Conservation (phyloP, 2,888 invertebrate species). For the Beris chalybata region DNA sequence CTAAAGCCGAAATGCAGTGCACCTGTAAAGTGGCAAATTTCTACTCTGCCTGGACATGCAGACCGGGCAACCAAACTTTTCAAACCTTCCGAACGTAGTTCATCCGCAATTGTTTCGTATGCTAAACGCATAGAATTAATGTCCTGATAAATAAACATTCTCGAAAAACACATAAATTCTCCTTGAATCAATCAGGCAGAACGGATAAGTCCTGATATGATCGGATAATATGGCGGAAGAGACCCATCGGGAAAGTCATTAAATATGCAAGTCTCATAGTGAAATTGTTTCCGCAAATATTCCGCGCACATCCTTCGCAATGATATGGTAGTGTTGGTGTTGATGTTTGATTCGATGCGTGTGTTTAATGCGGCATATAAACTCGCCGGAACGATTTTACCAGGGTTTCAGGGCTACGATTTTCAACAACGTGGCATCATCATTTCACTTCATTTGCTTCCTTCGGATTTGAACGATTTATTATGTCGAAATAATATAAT, state of each 20-base stretch:
- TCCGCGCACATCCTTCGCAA: conserved; percentile 7
- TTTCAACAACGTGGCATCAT: conserved; percentile 20
- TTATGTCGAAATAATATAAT: conserved; percentile 27
- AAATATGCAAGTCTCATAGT: conserved; percentile 19
- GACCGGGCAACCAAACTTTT: too few relatives aligned
- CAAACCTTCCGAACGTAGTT: too few relatives aligned
- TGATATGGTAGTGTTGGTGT: conserved; percentile 10
- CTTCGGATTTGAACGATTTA: conserved; percentile 10
- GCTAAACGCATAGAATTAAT: conserved; percentile 13
- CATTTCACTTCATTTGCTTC: conserved; percentile 15
- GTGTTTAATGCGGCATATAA: not conserved
- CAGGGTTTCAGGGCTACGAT: not conserved
- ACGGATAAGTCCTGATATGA: not conserved
- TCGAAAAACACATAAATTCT: not conserved
- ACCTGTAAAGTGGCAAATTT: too few relatives aligned
- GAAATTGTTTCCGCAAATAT: conserved; percentile 22
- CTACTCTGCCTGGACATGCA: too few relatives aligned
- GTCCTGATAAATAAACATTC: not conserved
- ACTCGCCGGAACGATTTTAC: conserved; percentile 3
- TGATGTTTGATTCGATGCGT: not conserved
- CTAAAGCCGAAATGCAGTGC: too few relatives aligned
- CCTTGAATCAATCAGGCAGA: not conserved
- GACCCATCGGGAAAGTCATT: conserved; percentile 12
- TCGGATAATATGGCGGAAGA: conserved; percentile 3
- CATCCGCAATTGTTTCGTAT: not conserved